Percentiles rank a stretch among this genome's conserved stretches.
These are phyloP conservation scores for Naja naja DNA, from an alignment of 2,113 vertebrate species.

Conservation along the genomic window DNA sequence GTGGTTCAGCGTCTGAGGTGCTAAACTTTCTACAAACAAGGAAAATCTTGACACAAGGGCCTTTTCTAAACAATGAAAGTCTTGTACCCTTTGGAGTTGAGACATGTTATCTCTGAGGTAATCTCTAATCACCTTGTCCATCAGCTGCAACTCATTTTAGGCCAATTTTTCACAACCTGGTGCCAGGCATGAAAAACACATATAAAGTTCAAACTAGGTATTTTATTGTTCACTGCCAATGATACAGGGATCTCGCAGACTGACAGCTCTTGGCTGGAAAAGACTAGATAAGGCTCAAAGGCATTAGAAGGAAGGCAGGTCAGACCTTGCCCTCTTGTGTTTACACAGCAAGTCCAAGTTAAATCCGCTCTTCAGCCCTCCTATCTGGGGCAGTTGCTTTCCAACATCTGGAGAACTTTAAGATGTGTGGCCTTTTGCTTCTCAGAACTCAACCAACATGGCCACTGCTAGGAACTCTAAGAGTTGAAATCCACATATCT, in stretches of 20 bases:
- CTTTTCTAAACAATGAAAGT: not conserved
- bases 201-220: not conserved
- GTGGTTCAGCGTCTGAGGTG: not conserved
- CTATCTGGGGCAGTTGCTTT: not conserved
- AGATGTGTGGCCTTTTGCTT: not conserved
- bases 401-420: not conserved
- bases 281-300: not conserved
- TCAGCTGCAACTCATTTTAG: not conserved
- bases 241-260: not conserved
- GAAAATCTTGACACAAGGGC: not conserved
- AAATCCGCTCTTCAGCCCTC: not conserved
- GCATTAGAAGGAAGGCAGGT: not conserved
- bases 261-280: not conserved
- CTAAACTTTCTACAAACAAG: not conserved
- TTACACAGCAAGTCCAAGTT: not conserved
- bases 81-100: not conserved
- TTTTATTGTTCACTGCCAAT: not conserved
- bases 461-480: not conserved
- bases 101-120: not conserved
- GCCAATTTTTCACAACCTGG: not conserved
- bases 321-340: not conserved
- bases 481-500: not conserved
- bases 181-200: not conserved
- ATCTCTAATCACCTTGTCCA: not conserved
- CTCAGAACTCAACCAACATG: not conserved